phyloP scores from a whole-genome alignment of 2,113 vertebrate species.

The Saguinus imperator region DNA sequence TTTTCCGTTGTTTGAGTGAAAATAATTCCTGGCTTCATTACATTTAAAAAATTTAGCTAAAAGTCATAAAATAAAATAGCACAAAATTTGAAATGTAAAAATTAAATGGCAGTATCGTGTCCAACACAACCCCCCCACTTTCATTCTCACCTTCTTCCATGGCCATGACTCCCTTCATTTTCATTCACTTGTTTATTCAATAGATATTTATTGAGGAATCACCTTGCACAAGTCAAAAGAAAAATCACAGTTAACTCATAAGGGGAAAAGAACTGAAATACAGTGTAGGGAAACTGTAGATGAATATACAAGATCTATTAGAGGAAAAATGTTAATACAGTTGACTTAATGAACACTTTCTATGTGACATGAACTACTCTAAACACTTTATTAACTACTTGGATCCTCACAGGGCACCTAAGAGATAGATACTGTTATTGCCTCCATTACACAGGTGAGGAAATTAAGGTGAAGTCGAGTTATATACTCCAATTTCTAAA shows the following conservation, averaged over 20 bases:
- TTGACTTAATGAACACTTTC: neutral
- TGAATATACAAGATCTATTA: neutral
- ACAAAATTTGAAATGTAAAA: neutral
- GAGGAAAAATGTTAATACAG: neutral
- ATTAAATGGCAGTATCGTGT: neutral
- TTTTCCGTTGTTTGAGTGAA: constrained; percentile 27
- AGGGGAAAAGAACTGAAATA: neutral
- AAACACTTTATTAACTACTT: neutral
- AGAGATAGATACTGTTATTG: neutral
- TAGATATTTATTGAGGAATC: neutral
- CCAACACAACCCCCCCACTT: neutral
- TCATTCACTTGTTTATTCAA: neutral
- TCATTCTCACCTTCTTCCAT: neutral
- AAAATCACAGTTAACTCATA: neutral
- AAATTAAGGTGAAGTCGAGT: neutral
- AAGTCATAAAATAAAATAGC: neutral
- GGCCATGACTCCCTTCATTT: neutral
- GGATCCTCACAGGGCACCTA: neutral
- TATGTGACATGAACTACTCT: neutral
- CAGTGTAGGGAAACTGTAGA: neutral
- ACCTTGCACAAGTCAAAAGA: neutral
- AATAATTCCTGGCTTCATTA: constrained; percentile 37
- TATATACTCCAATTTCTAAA: neutral
- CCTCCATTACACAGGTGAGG: neutral
- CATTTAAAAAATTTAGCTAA: neutral